Base-by-base conservation (phyloP, 2,113 vertebrate species). In the Tauraco erythrolophus region DNA sequence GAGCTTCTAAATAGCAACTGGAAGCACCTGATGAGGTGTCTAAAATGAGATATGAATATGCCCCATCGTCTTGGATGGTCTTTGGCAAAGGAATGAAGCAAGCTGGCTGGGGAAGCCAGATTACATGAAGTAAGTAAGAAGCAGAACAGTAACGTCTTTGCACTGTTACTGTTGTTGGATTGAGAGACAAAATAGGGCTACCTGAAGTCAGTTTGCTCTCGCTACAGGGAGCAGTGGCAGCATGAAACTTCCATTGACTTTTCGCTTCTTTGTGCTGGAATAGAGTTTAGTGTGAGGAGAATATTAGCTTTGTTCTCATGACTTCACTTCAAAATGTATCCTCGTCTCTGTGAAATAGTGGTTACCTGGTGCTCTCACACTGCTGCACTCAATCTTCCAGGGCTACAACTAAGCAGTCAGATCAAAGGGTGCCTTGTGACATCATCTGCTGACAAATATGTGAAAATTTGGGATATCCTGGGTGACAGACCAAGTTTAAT, bases 391-490 rank as follows among this genome's bases (percentile, higher is more conserved):
- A 33, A 72, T 71, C 46, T 77, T 84, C 22, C 93, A 99, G 99
- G 99, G 48, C 97, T 99, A 96, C 98, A 99, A 33, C 98, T 99
- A 30, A 99, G 99, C 97, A 99, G 99, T 97, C 99, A 99, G 71
- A 96, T 99, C 57, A 99, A 98, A 96, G 99, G 99, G 60, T 99
- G 99, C 88, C 98, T 99, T 37, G 99, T 99, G 87, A 99, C 99
- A 2, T 98, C 99, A 8, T 99, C 99, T 35, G 98, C 99, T 50
- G 99, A 99, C 98, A 99, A 99, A 94, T 98, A 98, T 0, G 99
- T 99, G 68, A 99, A 99, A 96, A 98, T 99, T 28, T 99, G 99
- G 99, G 99, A 99, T 97, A 99, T 99, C 71, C 74, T 99, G 37
- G 98, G 99, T 78, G 98, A 99, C 93, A 99, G 99, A 96, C 99